Evolutionary conservation across 2,888 invertebrate genomes (phyloP).

Genomic region (Cheilosia urbana): DNA sequence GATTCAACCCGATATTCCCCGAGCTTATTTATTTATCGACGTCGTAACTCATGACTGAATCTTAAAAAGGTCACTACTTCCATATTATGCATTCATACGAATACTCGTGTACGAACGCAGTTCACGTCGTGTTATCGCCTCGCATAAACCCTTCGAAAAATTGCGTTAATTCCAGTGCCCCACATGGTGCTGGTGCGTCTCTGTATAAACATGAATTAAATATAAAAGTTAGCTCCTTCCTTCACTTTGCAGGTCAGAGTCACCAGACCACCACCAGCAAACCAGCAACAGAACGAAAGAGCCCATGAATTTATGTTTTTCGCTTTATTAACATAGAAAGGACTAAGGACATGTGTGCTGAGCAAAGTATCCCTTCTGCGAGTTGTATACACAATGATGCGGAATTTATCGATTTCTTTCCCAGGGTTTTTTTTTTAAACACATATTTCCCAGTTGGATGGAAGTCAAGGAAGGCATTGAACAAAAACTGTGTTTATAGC

Average conservation of each 20-base stretch:
- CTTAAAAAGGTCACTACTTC: conserved; percentile 37
- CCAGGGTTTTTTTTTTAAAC: conserved; percentile 2
- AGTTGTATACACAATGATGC: conserved; percentile 48
- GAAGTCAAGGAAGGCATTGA: conserved; percentile 37
- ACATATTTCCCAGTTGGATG: conserved; percentile 55
- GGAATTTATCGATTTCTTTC: conserved; percentile 67
- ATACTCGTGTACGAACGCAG: neutral
- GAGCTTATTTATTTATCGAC: conserved; percentile 49
- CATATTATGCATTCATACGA: conserved; percentile 3
- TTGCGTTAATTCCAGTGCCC: conserved; percentile 32
- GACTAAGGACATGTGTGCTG: conserved; percentile 53
- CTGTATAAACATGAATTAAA: conserved; percentile 26
- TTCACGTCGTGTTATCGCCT: conserved; percentile 1
- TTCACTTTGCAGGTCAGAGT: neutral
- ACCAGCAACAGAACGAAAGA: neutral
- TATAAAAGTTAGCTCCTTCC: conserved; percentile 27
- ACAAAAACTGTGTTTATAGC: conserved; percentile 21
- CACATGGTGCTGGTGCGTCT: conserved; percentile 9
- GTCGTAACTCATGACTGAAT: conserved; percentile 34
- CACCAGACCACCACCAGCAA: neutral
- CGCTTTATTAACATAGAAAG: conserved; percentile 45
- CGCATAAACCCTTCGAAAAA: conserved; percentile 12
- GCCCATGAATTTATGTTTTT: conserved; percentile 48
- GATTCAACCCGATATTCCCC: conserved; percentile 19
- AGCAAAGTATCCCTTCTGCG: conserved; percentile 47